These are phyloP conservation scores for Drosophila miranda DNA, from an alignment of 1,140 invertebrate genomes.

Conservation along the genomic window DNA sequence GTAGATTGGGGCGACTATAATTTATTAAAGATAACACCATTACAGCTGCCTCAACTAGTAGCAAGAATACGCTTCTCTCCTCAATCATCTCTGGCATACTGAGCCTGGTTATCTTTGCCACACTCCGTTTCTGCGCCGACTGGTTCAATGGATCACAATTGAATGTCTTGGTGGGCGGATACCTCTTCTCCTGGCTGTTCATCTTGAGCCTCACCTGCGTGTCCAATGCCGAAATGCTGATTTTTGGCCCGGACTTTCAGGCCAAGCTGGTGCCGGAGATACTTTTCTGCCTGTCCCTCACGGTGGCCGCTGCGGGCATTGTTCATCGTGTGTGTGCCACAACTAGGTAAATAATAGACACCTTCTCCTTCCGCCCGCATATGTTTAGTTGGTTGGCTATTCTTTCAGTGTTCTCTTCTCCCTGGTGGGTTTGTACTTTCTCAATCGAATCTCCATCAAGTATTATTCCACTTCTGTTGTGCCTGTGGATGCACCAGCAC, in stretches of 20 bases:
- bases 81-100: constrained; percentile 73
- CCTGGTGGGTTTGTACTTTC: constrained; percentile 71
- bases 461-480: constrained; percentile 58
- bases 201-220: constrained; percentile 73
- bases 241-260: constrained; percentile 78
- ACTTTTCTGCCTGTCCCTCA: constrained; percentile 68
- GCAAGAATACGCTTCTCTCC: constrained; percentile 61
- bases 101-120: constrained; percentile 70
- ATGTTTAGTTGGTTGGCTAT: constrained; percentile 1
- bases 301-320: constrained; percentile 65
- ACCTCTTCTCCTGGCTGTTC: constrained; percentile 68
- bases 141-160: constrained; percentile 75
- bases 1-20: neutral
- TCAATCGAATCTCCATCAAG: constrained; percentile 77
- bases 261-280: constrained; percentile 80
- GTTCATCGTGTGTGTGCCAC: constrained; percentile 81
- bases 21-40: neutral
- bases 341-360: constrained; percentile 59
- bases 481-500: constrained; percentile 41
- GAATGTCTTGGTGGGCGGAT: constrained; percentile 74
- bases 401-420: constrained; percentile 71
- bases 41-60: constrained; percentile 46
- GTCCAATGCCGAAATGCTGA: constrained; percentile 73
- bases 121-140: constrained; percentile 71
- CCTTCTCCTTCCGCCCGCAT: neutral